A percentile compares a stretch with the other conserved stretches of the same genome.
phyloP scores from a whole-genome alignment of 2,797 vertebrate species.

The Leucoraja ocellata region DNA sequence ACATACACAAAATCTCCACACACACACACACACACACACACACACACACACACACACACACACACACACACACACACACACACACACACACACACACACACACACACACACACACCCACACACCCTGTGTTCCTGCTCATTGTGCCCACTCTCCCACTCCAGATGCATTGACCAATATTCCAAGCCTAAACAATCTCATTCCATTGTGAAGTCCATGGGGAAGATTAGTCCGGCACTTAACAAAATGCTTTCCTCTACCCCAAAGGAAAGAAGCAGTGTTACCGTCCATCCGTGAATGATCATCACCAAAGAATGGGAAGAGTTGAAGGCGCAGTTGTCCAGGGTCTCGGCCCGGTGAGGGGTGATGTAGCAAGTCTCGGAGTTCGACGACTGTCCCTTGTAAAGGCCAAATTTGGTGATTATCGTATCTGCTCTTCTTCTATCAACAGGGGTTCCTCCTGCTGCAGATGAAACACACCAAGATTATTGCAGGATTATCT shows the following conservation, averaged over 20 bases:
- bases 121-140: too few relatives aligned
- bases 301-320: conserved; percentile 77
- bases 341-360: conserved; percentile 62
- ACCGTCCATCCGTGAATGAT: conserved; percentile 96
- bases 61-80: too few relatives aligned
- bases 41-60: too few relatives aligned
- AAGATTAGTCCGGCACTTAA: neutral
- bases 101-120: too few relatives aligned
- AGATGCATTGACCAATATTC: neutral
- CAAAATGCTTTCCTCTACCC: neutral
- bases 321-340: conserved; percentile 76
- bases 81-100: too few relatives aligned
- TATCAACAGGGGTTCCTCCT: neutral
- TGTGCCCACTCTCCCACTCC: neutral
- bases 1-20: too few relatives aligned
- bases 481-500: neutral
- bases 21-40: too few relatives aligned
- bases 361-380: conserved; percentile 63
- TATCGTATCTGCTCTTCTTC: conserved; percentile 47
- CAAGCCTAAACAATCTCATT: neutral
- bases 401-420: conserved; percentile 71
- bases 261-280: conserved; percentile 48
- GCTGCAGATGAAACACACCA: neutral
- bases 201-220: neutral
- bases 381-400: conserved; percentile 45